phyloP scores from a whole-genome alignment of 1,140 invertebrate species.

The Dreissena polymorpha region DNA sequence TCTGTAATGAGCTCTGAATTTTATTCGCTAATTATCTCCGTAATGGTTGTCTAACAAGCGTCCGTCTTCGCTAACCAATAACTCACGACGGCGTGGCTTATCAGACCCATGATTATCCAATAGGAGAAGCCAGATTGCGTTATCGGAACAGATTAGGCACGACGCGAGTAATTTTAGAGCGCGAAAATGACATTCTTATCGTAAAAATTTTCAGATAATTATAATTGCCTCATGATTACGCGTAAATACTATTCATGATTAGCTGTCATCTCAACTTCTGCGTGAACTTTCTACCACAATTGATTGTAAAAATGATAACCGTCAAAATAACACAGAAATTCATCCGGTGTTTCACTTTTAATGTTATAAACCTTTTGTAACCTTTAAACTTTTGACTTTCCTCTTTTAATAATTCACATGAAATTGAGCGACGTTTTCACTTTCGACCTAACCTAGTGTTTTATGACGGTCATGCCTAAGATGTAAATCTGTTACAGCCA shows the following conservation, averaged over 20 bases:
- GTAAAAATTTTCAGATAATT: neutral
- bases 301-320: too few species aligned
- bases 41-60: constrained; percentile 10
- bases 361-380: neutral
- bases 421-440: neutral
- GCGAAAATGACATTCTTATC: neutral
- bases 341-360: too few species aligned
- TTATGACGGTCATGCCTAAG: neutral
- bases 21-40: neutral
- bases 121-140: neutral
- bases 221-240: constrained; percentile 4
- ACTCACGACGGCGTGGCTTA: neutral
- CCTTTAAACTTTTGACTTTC: constrained; percentile 6
- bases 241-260: neutral
- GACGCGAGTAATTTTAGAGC: neutral
- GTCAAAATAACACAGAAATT: too few species aligned
- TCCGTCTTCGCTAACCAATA: neutral
- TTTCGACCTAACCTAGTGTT: neutral
- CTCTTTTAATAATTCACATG: neutral
- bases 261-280: too few species aligned
- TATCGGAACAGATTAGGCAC: constrained; percentile 1
- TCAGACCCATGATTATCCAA: neutral
- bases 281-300: too few species aligned
- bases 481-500: neutral
- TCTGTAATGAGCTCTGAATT: neutral